These are phyloP conservation scores for Psittacula cyanocephala DNA, from an alignment of 2,113 vertebrate species.

Conservation along the genomic window DNA sequence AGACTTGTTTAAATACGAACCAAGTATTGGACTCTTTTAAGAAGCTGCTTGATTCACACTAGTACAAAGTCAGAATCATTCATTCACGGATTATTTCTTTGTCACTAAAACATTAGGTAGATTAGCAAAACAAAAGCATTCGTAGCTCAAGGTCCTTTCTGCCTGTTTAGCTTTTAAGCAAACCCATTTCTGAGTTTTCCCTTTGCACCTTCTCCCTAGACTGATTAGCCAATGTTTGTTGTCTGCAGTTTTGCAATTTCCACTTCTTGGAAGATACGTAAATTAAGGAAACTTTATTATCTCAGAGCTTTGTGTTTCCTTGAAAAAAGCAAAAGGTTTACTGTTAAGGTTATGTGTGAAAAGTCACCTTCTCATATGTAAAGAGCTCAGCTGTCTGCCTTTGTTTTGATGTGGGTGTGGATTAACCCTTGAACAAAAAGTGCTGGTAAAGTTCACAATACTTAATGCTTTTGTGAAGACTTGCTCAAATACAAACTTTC, in stretches of 20 bases:
- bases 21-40: background rate
- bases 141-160: background rate
- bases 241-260: conserved; percentile 51
- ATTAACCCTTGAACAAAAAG: conserved; percentile 37
- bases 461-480: conserved; percentile 20
- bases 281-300: conserved; percentile 36
- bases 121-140: conserved; percentile 42
- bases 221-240: conserved; percentile 41
- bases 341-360: conserved; percentile 58
- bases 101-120: background rate
- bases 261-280: conserved; percentile 49
- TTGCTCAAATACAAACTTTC: conserved; percentile 4
- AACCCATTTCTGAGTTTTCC: background rate
- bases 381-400: conserved; percentile 32
- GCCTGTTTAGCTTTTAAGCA: conserved; percentile 10
- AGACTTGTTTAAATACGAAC: background rate
- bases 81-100: background rate
- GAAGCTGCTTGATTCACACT: background rate
- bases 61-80: background rate
- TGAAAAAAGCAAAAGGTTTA: conserved; percentile 54
- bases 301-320: conserved; percentile 26
- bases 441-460: conserved; percentile 41
- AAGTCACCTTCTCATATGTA: conserved; percentile 57
- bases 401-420: conserved; percentile 61
- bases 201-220: conserved; percentile 24